phyloP scores from a whole-genome alignment of 2,888 invertebrate genomes.

The Leucoptera coffeella region DNA sequence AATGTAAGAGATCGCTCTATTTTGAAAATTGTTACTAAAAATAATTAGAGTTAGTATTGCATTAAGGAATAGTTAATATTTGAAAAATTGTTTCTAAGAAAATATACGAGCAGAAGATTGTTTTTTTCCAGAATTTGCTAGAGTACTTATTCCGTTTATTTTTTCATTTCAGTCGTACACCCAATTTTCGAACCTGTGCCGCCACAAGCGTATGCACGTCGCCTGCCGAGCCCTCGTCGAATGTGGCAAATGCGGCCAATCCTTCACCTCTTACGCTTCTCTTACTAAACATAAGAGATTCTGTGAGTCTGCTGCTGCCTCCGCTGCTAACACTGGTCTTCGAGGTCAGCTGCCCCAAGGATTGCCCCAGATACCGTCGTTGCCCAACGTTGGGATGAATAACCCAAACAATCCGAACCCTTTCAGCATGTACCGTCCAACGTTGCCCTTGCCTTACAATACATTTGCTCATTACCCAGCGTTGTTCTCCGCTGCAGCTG shows the following conservation, averaged over 20 bases:
- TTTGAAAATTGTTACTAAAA: no score
- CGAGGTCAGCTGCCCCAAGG: conserved; percentile 37
- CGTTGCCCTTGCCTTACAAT: conserved; percentile 58
- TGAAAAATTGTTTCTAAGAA: no score
- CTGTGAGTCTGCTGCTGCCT: conserved; percentile 83
- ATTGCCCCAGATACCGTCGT: conserved; percentile 26
- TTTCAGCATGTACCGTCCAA: conserved; percentile 66
- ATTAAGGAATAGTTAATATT: no score
- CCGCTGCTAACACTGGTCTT: conserved; percentile 37
- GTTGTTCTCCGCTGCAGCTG: conserved; percentile 41
- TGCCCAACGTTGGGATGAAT: conserved; percentile 39
- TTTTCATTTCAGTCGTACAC: conserved; percentile 97
- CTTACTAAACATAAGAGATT: conserved; percentile 93
- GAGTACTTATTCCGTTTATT: no score
- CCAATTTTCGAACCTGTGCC: conserved; percentile 97
- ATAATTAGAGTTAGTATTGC: no score
- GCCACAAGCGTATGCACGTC: conserved; percentile 99
- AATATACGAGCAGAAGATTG: no score
- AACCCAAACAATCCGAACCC: conserved; percentile 47
- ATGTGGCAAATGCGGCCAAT: conserved; percentile 90
- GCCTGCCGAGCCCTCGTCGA: conserved; percentile 91
- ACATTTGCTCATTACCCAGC: conserved; percentile 58
- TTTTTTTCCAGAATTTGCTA: no score
- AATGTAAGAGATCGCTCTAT: no score
- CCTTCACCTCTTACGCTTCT: conserved; percentile 87